phyloP scores from a whole-genome alignment of 1,140 invertebrate species.

The Steinernema khuongi region DNA sequence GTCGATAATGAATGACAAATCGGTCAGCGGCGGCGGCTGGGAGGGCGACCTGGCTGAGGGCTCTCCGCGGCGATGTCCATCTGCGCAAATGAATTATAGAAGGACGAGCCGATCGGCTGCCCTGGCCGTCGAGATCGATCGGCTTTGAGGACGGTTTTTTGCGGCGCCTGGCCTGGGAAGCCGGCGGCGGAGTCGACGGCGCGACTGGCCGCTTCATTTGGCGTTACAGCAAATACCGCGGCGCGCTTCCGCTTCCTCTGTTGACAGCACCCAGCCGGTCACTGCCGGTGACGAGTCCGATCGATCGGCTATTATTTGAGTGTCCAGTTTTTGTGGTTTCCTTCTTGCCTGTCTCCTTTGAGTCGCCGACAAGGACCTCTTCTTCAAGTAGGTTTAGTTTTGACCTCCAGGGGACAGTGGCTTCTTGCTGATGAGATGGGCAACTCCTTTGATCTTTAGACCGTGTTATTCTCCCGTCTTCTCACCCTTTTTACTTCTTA shows the following conservation, averaged over 20 bases:
- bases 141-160: constrained; percentile 1
- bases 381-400: no score
- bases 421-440: no score
- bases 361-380: no score
- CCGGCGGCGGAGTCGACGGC: neutral
- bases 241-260: neutral
- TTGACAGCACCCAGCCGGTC: neutral
- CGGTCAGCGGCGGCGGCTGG: constrained; percentile 1
- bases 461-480: no score
- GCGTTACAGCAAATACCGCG: constrained; percentile 6
- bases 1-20: constrained; percentile 7
- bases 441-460: no score
- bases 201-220: neutral
- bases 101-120: constrained; percentile 1
- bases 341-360: no score
- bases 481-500: no score
- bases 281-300: no score
- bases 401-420: no score
- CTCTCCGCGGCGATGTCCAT: neutral
- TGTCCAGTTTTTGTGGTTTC: no score
- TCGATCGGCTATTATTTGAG: no score
- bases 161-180: no score
- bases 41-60: neutral
- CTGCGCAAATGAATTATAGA: constrained; percentile 15
- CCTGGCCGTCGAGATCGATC: neutral